These are phyloP conservation scores for Neogobius melanostomus DNA, from an alignment of 2,113 vertebrate genomes.

Conservation along the genomic window DNA sequence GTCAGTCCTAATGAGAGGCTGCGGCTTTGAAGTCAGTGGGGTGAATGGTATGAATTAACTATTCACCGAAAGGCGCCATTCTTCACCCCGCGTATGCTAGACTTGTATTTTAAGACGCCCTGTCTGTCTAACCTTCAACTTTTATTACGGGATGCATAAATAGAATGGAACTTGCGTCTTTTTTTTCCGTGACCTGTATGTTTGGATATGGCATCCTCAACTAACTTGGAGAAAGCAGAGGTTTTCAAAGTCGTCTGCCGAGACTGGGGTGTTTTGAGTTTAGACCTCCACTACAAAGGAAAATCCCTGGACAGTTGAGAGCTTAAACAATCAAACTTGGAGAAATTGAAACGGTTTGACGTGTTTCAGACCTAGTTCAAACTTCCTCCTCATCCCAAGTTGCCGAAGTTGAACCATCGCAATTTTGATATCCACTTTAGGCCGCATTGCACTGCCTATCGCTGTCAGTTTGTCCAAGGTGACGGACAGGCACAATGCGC, in stretches of 20 bases:
- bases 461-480: constrained; percentile 19
- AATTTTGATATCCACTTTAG: neutral
- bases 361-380: no score
- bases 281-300: no score
- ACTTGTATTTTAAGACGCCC: constrained; percentile 41
- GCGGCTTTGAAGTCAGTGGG: constrained; percentile 70
- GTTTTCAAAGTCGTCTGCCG: no score
- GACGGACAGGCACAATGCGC: constrained; percentile 21
- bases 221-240: no score
- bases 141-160: constrained; percentile 33
- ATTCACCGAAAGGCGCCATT: constrained; percentile 46
- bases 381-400: neutral
- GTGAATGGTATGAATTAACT: constrained; percentile 63
- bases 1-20: constrained; percentile 69
- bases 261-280: no score
- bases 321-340: no score
- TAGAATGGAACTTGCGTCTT: constrained; percentile 21
- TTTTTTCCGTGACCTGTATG: no score
- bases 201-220: no score
- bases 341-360: no score
- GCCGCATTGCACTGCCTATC: constrained; percentile 7
- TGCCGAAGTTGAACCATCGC: neutral
- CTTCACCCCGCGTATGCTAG: constrained; percentile 27
- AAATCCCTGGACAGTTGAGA: no score
- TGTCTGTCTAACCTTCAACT: constrained; percentile 9